Base-by-base conservation (phyloP, 2,113 vertebrate genomes). In the Melanerpes aurifrons region DNA sequence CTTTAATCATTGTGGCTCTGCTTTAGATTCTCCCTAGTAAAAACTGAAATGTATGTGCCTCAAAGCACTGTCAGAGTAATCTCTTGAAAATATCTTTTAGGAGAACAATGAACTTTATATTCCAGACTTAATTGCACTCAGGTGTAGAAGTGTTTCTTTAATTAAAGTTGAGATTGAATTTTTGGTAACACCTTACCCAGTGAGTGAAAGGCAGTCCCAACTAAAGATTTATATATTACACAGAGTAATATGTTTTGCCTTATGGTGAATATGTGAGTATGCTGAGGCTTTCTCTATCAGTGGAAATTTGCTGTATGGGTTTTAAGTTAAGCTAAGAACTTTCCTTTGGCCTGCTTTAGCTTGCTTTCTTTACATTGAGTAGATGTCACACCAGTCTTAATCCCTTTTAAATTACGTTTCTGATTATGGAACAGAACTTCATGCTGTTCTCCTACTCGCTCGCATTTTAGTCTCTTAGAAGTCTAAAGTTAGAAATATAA, bases 381-480 rank as follows among this genome's bases (percentile, higher is more conserved):
- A 50, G 26, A 63, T 93, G 32, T 87, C 84, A 45, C 87, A 89
- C 32, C 10, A 48, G 15, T 56, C 86, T 92, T 96, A 89, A 95
- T 94, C 76, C 58, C 58, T 95, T 95, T 96, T 87, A 90, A 94
- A 95, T 93, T 89, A 83, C 68, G 75, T 89, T 96, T 95, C 57
- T 89, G 78, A 73, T 80, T 92, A 74, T 54, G 32, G 84, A 79
- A 91, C 61, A 89, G 35, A 78, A 87, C 40, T 92, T 25, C 15
- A 58, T 3, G 6, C 32, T 26, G 4, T 74, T 92, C 16, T 89
- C 24, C 58, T 92, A 75, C 79, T 4, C 4, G 90, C 37, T 76
- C 19, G 4, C 72, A 59, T 56, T 76, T 89, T 37, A 62, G 10
- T 87, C 56, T 82, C 8, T 67, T 80, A 78, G n/a, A 78, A 50